Evolutionary conservation across 2,797 vertebrate genomes (phyloP).

Genomic region (Manis pentadactyla): DNA sequence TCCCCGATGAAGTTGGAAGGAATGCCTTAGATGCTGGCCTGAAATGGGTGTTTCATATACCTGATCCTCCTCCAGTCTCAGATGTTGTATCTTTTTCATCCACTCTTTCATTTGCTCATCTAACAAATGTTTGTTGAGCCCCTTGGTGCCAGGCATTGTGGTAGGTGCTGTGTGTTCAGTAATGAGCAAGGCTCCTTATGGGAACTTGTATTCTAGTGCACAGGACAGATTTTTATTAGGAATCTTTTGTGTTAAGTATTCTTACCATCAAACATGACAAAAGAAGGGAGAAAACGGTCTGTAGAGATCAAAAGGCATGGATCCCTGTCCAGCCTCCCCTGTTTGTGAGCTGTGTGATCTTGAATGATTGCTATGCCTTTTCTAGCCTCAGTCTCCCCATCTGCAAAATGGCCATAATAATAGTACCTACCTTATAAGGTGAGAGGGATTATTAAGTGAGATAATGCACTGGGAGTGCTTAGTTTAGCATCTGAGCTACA

Average conservation of each 20-base stretch:
- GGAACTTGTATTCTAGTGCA: not conserved
- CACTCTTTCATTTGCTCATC: not conserved
- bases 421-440: not conserved
- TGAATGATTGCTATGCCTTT: not conserved
- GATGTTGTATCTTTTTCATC: not conserved
- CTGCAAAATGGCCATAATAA: not conserved
- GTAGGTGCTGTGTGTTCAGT: not conserved
- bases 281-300: not conserved
- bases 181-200: not conserved
- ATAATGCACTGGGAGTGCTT: not conserved
- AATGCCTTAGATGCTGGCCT: slow-evolving; percentile 63
- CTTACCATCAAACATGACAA: not conserved
- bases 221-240: not conserved
- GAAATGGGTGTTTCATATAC: not conserved
- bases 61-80: not conserved
- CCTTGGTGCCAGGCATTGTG: not conserved
- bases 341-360: not conserved
- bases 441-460: not conserved
- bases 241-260: not conserved
- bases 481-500: not conserved
- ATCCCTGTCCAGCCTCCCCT: not conserved
- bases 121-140: not conserved
- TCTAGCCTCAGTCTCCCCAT: not conserved
- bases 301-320: not conserved
- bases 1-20: slow-evolving; percentile 14